Percentiles rank a stretch among this genome's conserved stretches.
phyloP scores from a whole-genome alignment of 2,888 invertebrate species.

The Limnephilus auricula region DNA sequence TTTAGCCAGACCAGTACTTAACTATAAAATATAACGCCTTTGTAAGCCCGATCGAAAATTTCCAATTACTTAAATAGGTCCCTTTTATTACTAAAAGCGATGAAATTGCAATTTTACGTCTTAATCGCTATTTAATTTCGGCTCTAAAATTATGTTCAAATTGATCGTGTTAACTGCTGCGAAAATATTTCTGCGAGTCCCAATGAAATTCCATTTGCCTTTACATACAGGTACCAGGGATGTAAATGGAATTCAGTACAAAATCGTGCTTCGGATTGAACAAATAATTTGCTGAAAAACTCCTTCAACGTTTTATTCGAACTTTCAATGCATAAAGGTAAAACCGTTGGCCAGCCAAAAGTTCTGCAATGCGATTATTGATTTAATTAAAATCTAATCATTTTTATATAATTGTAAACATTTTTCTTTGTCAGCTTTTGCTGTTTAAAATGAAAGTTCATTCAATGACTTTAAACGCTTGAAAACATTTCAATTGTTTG shows the following conservation, averaged over 20 bases:
- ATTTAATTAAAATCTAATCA: neutral
- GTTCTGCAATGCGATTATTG: neutral
- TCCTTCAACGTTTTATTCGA: neutral
- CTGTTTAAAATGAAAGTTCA: no score
- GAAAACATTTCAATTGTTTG: no score
- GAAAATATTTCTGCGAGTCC: neutral
- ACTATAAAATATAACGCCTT: constrained; percentile 12
- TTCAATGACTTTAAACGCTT: no score
- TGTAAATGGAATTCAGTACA: neutral
- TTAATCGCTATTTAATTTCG: neutral
- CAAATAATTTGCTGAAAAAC: neutral
- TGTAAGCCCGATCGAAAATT: neutral
- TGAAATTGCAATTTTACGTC: neutral
- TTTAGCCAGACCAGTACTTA: constrained; percentile 10
- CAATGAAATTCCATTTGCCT: neutral
- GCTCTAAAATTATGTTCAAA: neutral
- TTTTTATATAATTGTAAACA: no score
- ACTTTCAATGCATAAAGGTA: neutral
- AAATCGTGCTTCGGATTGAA: neutral
- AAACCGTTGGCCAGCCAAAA: neutral
- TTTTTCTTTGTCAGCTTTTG: no score
- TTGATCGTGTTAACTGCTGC: neutral
- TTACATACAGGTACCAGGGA: neutral
- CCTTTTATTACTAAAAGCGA: neutral
- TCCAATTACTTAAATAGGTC: constrained; percentile 13